Evolutionary conservation across 2,113 vertebrate genomes (phyloP).

Genomic region (Cyprinus carpio): DNA sequence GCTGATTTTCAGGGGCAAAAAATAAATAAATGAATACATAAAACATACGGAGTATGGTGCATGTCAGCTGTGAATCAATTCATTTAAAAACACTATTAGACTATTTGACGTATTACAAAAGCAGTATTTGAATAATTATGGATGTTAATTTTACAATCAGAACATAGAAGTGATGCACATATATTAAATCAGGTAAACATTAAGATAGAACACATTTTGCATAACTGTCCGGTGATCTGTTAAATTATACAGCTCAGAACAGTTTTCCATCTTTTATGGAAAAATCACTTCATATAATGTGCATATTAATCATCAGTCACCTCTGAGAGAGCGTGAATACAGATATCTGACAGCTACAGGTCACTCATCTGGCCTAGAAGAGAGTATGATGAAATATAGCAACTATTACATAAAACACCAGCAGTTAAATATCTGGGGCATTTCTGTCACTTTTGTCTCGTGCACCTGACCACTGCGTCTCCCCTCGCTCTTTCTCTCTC

Average conservation of each 20-base stretch:
- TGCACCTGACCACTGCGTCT: not conserved
- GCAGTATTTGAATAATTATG: not conserved
- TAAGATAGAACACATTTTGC: not conserved
- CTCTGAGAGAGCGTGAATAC: not conserved
- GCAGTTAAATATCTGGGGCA: slow-evolving; percentile 5
- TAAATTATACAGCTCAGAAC: not conserved
- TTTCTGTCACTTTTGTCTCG: not conserved
- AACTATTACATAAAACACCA: not conserved
- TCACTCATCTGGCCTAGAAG: not conserved
- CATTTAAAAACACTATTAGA: too few species aligned
- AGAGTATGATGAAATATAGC: not conserved
- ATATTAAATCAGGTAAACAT: not conserved
- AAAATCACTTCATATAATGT: not conserved
- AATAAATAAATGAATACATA: too few species aligned
- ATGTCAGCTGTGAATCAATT: too few species aligned
- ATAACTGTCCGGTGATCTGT: not conserved
- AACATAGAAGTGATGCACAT: not conserved
- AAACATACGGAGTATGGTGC: too few species aligned
- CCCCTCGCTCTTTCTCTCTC: not conserved
- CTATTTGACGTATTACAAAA: not conserved
- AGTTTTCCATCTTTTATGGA: not conserved
- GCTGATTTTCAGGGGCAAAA: too few species aligned
- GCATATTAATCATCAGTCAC: not conserved
- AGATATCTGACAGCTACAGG: not conserved
- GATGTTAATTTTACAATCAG: not conserved